Base-by-base conservation (phyloP, 1,140 invertebrate species). In the Neodiprion lecontei region DNA sequence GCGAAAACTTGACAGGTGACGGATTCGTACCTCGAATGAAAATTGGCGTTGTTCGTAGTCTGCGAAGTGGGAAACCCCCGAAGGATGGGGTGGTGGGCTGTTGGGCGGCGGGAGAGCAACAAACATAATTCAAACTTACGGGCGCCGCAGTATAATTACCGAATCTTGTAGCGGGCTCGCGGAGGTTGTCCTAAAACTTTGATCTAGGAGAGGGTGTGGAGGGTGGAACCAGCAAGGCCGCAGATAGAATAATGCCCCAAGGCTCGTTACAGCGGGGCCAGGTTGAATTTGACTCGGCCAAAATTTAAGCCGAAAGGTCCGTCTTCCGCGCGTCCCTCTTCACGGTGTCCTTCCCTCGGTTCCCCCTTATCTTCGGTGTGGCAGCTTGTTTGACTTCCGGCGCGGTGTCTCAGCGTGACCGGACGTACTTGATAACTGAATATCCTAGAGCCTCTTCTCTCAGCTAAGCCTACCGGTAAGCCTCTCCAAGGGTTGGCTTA, bases 311-410 rank as follows among this genome's bases (percentile, higher is more conserved):
- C 70, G 11, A 61, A 61, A 61, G 53, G n/a, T 61, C 53, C 47
- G 23, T 14, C 74, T 74, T 71, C 61, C 74, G 47, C 66, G 71
- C 77, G 75, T 47, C 9, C 73, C 76, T 71, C 67, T 73, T 75
- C 75, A 68, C 74, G 49, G 70, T 73, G 66, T 76, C 78, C 73
- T 81, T 70, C 74, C 71, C 67, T 70, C 53, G 71, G 70, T 69
- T 69, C 67, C 70, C 70, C 75, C 80, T 85, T 87, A 87, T 88
- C 86, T 87, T 72, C 77, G 69, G 73, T 69, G 78, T 79, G 79
- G 81, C 85, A 85, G 85, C 84, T 83, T 86, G 85, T 85, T 87
- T 83, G 79, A 83, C 84, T 89, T 88, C 86, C 86, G 85, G 80
- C 80, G 74, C 72, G 77, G 79, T 80, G 80, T 84, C 78, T 17